A percentile compares a stretch with the other conserved stretches of the same genome.
These are phyloP conservation scores for Microcebus murinus DNA, from an alignment of 2,113 vertebrate species.

Conservation along the genomic window DNA sequence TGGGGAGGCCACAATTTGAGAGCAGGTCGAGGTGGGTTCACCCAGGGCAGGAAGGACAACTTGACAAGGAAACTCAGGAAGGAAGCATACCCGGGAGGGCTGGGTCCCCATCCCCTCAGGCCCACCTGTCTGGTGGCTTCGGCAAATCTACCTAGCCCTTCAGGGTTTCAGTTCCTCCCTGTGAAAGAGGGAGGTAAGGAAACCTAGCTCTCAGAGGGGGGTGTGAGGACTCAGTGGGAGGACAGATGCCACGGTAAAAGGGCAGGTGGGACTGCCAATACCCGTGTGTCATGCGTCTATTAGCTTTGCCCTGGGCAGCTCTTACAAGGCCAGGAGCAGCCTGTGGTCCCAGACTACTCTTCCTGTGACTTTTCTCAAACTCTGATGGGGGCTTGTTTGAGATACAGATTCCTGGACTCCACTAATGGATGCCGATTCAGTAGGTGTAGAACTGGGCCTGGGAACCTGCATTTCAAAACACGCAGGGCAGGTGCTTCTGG, in stretches of 20 bases:
- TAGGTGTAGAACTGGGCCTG: neutral
- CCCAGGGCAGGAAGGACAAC: neutral
- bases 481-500: neutral
- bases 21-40: neutral
- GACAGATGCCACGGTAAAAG: too few relatives aligned
- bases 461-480: neutral
- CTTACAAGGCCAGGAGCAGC: neutral
- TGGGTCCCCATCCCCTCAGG: neutral
- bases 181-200: neutral
- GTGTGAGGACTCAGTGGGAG: neutral
- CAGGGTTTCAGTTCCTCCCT: neutral
- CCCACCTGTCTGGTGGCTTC: neutral
- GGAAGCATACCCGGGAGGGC: too few relatives aligned
- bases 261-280: neutral
- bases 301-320: neutral
- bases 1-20: neutral
- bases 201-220: neutral
- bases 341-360: neutral
- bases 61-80: neutral
- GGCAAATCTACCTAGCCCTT: neutral
- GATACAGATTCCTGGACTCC: neutral
- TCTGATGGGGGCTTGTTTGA: neutral
- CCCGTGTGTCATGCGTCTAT: too few relatives aligned
- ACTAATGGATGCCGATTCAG: neutral
- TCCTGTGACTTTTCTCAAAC: neutral